Base-by-base conservation (phyloP, 2,797 vertebrate species). In the Pipistrellus nathusii region DNA sequence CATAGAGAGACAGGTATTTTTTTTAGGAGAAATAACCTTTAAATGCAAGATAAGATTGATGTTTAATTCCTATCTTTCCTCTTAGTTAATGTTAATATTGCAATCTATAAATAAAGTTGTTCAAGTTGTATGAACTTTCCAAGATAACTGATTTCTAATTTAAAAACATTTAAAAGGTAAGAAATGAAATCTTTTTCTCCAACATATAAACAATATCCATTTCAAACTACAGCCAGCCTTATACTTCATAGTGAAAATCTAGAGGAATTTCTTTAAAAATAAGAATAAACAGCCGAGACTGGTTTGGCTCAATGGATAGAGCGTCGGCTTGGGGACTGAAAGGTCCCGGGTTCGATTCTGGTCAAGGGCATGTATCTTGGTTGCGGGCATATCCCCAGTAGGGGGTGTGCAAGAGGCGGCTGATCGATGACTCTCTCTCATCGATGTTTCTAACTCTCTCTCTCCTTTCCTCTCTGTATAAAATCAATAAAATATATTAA, bases 151-250 rank as follows among this genome's bases (percentile, higher is more conserved):
- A 85, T 72, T 93, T 82, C 21, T 71, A 82, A 85, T 72, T 90
- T 82, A 35, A 81, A 81, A 91, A 76, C 35, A 94, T 12, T 90
- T 71, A 82, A 90, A 82, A 62, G 81, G 11, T 48, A 92, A 92
- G 32, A 88, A 75, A 17, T 86, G 14, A 90, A 83, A 95, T 66
- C 48, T 20, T 57, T 21, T 55, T 91, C 46, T 90, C 12, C 62
- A 80, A 73, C 20, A 62, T 69, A 87, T 53, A 75, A 68, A 91
- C 32, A 81, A 18, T 21, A 85, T 48, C n/a, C 53, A 66, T 75
- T 83, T 91, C 53, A 64, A 75, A 64, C 32, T 35, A 81, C 1
- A 75, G 12, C 57, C 73, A 88, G 85, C 2, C 35, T 64, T 76
- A 51, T 57, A 73, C 3, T 53, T 93, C 48, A 59, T 5, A 73